Conservation (phyloP, 2,113 vertebrate genomes). For the Ictidomys tridecemlineatus region DNA sequence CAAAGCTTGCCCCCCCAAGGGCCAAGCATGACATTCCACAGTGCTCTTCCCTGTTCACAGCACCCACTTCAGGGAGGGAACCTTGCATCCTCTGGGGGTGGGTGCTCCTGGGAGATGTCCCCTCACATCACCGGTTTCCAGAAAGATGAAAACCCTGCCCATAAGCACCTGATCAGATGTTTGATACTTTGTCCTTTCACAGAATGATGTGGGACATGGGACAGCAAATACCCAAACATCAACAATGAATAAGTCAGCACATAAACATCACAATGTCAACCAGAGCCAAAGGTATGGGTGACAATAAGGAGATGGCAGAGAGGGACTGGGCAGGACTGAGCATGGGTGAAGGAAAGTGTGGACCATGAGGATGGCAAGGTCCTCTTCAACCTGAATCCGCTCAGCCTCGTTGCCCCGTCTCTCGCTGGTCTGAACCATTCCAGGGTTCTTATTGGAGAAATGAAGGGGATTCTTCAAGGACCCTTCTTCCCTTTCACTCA, state of each 20-base stretch:
- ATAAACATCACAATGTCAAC: not conserved
- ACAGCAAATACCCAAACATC: not conserved
- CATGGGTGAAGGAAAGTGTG: not conserved
- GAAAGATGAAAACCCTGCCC: not conserved
- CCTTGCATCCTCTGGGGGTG: not conserved
- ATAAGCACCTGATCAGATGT: not conserved
- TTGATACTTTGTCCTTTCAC: not conserved
- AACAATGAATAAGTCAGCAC: not conserved
- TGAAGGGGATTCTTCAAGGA: not conserved
- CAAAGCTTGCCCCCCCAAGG: not conserved
- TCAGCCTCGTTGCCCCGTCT: not conserved
- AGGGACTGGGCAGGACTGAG: no score
- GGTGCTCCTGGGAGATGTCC: not conserved
- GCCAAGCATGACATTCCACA: not conserved
- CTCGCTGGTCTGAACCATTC: no score
- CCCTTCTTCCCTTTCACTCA: not conserved
- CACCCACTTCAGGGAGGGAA: not conserved
- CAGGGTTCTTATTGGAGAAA: not conserved
- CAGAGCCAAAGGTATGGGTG: not conserved
- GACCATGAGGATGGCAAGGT: fast-evolving
- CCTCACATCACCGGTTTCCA: fast-evolving
- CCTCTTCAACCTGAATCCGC: not conserved
- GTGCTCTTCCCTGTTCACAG: not conserved
- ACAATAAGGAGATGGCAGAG: no score
- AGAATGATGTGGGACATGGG: not conserved